Evolutionary conservation across 2,888 invertebrate species (phyloP), one percentile per base, ranked within the genome.

Genomic region (Stenchaetothrips biformis): DNA sequence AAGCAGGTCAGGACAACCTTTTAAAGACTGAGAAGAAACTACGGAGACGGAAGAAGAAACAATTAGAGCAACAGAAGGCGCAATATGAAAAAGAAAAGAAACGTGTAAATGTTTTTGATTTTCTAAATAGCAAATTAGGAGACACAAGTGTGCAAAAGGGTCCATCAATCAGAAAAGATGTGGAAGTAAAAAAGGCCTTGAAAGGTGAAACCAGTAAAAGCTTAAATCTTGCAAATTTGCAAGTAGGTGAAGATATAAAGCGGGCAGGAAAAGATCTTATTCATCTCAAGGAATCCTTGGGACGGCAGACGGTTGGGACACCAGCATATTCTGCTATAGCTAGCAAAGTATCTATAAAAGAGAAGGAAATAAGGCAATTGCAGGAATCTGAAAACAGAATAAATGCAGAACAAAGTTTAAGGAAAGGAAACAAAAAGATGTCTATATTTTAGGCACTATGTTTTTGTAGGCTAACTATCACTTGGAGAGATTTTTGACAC

Each of bases 351-450:
- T 85, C 87, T 48, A 88, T 88, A n/a, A 92, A 90, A 85, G 89
- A 90, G 84, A 89, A 88, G 82, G 92, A 93, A 84, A 86, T 94
- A 0, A 86, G 86, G n/a, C 85, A 86, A 9, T 88, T 94, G 48
- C 89, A 88, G 83, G 88, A 87, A 53, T 90, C 90, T 80, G 93
- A 93, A 82, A 89, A 87, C 79, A 90, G 89, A 83, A 91, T 95
- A 81, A 87, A 89, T 77, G 90, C 89, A 82, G 95, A 95, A 87
- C 93, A 94, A 85, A 90, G 88, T 83, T 89, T 90, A 78, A 89
- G 95, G 82, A 92, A 91, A 83, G 92, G 92, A 85, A 92, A 92
- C 86, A 91, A 91, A 83, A 94, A 94, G 87, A 89, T 95, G 87
- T 91, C 92, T 78, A 89, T 93, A 83, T 95, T 95, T 89, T 95